Conservation (phyloP, 2,797 vertebrate species). For the Sebastes baramenuke region DNA sequence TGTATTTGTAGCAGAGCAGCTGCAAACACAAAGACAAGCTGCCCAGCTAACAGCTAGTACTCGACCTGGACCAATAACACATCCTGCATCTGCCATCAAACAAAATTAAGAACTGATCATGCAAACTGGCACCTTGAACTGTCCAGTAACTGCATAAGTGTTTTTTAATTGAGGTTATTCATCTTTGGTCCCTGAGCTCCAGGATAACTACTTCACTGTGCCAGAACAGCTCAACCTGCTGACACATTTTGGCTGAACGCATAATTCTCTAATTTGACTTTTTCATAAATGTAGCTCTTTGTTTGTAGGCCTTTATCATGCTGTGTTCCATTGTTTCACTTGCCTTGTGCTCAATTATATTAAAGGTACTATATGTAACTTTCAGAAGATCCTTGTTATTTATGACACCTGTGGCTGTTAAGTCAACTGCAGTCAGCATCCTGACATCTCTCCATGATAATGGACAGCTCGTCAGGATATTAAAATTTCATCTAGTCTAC, state of each 20-base stretch:
- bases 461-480: no score
- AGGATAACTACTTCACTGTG: background rate
- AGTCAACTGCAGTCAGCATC: no score
- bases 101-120: background rate
- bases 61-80: background rate
- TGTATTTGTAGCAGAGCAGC: conserved; percentile 26
- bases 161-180: background rate
- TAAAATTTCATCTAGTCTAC: no score
- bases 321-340: background rate
- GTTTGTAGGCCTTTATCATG: background rate
- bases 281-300: background rate
- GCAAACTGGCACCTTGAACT: background rate
- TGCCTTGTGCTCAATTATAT: background rate
- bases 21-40: conserved; percentile 7
- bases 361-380: no score
- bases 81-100: background rate
- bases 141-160: background rate
- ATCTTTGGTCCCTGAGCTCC: background rate
- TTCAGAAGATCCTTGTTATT: no score
- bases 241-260: background rate
- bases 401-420: no score
- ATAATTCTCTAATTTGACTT: background rate
- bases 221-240: background rate
- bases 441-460: no score
- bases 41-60: background rate